Evolutionary conservation across 2,888 invertebrate genomes (phyloP), one percentile per base, ranked within the genome.

Genomic region (Opisthograptis luteolata): DNA sequence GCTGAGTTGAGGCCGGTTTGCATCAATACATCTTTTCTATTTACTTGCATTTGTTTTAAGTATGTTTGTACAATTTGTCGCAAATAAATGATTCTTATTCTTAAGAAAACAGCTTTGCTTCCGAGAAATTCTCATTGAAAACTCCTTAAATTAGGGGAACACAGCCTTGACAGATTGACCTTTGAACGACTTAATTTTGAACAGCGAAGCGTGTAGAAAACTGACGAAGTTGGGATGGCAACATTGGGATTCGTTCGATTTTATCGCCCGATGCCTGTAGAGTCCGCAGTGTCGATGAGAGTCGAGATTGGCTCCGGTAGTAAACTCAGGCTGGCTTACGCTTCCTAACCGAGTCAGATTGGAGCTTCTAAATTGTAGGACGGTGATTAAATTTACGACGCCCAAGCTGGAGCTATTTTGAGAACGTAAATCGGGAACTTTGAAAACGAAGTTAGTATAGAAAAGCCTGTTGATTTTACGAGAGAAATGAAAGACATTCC

Each of bases 241-340:
- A 25, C 31, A 15, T 22, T 12, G 8, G 27, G 25, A 13, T 19
- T 10, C 34, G 44, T 45, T 30, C 39, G 49, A 55, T 55, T 46
- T 43, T 46, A 50, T 46, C 55, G 37, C 15, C 20, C 20, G 30
- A 25, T 34, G 36, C 24, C 28, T 31, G 43, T 14, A 25, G 31
- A 20, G 46, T 9, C 31, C 35, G 43, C 15, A 25, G 31, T 27
- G 46, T 9, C 31, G 48, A 37, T 40, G 20, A 36, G 25, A 28
- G 27, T 10, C 9, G 30, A 43, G 37, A 51, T 51, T 37, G 46
- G 34, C 37, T 37, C 10, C 32, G 8, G 50, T 55, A 47, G 47
- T 55, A 50, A 55, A 50, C 50, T 46, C 42, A 41, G 27, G 39
- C 24, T 14, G 40, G 41, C 39, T 46, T 41, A 48, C 30, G 40